Percentiles rank a stretch among this genome's conserved stretches.
These are phyloP conservation scores for Phodopus roborovskii DNA, from an alignment of 2,113 vertebrate genomes.

Conservation along the genomic window DNA sequence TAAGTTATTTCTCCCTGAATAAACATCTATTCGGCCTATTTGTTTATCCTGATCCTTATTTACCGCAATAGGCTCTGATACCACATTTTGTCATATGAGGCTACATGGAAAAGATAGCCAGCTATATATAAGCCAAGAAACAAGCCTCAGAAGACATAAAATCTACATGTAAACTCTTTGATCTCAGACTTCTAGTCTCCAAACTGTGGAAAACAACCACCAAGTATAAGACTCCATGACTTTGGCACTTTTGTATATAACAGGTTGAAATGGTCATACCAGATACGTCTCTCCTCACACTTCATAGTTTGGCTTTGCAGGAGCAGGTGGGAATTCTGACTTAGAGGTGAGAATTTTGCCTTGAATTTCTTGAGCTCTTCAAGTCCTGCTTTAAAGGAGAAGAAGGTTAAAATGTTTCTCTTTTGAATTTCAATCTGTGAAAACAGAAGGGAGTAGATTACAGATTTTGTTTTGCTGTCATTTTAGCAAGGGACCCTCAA, in stretches of 20 bases:
- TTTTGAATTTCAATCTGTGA: background rate
- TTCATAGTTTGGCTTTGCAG: background rate
- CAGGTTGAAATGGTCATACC: background rate
- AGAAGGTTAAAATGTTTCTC: background rate
- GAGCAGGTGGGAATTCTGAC: background rate
- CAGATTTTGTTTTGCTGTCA: conserved; percentile 53
- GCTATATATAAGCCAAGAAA: background rate
- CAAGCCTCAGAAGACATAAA: background rate
- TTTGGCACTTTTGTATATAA: background rate
- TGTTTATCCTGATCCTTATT: too few relatives aligned
- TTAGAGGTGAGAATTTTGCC: background rate
- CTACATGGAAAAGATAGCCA: background rate
- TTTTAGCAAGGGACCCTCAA: conserved; percentile 52
- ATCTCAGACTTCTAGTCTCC: background rate
- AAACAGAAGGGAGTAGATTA: background rate
- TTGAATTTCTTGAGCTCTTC: background rate
- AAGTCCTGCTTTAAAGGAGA: background rate
- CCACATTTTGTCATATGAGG: background rate
- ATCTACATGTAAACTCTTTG: background rate
- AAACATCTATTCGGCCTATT: too few relatives aligned
- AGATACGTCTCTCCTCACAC: background rate
- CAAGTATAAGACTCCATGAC: background rate
- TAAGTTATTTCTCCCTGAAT: too few relatives aligned
- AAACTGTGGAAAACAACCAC: background rate
- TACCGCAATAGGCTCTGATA: too few relatives aligned